These are phyloP conservation scores for Phalacrocorax carbo DNA, from an alignment of 2,113 vertebrate species.

Conservation along the genomic window DNA sequence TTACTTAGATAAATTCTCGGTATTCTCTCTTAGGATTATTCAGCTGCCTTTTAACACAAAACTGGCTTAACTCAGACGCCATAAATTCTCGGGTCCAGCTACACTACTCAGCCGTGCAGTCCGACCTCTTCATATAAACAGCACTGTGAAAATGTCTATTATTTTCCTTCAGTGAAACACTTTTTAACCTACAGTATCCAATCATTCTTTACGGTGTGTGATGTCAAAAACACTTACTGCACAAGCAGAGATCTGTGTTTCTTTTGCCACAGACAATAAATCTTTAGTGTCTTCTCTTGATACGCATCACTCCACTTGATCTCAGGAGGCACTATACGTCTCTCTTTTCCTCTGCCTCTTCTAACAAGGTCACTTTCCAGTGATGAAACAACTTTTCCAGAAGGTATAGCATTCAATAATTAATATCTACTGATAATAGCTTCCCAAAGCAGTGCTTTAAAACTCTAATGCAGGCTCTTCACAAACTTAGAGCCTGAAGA, in stretches of 20 bases:
- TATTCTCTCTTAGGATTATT: neutral
- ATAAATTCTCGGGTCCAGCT: neutral
- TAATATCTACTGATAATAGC: slow-evolving; percentile 34
- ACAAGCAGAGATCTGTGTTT: slow-evolving; percentile 78
- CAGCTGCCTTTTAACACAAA: neutral
- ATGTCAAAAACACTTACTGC: slow-evolving; percentile 78
- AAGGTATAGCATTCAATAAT: slow-evolving; percentile 50
- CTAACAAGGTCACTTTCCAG: slow-evolving; percentile 79
- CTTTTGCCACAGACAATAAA: slow-evolving; percentile 85
- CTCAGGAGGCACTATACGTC: slow-evolving; percentile 67
- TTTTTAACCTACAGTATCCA: slow-evolving; percentile 56
- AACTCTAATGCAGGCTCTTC: neutral
- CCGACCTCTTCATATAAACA: neutral
- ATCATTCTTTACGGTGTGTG: slow-evolving; percentile 54
- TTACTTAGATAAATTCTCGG: neutral
- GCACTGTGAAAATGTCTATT: slow-evolving; percentile 2
- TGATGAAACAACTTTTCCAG: slow-evolving; percentile 59
- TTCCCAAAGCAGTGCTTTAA: slow-evolving; percentile 16
- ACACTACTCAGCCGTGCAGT: neutral
- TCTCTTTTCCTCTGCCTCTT: slow-evolving; percentile 63
- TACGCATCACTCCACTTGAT: slow-evolving; percentile 76
- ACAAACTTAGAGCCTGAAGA: neutral
- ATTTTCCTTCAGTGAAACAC: slow-evolving; percentile 22
- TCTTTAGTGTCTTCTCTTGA: slow-evolving; percentile 80
- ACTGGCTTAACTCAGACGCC: neutral